phyloP scores from a whole-genome alignment of 1,140 invertebrate species.

The Dreissena rostriformis region DNA sequence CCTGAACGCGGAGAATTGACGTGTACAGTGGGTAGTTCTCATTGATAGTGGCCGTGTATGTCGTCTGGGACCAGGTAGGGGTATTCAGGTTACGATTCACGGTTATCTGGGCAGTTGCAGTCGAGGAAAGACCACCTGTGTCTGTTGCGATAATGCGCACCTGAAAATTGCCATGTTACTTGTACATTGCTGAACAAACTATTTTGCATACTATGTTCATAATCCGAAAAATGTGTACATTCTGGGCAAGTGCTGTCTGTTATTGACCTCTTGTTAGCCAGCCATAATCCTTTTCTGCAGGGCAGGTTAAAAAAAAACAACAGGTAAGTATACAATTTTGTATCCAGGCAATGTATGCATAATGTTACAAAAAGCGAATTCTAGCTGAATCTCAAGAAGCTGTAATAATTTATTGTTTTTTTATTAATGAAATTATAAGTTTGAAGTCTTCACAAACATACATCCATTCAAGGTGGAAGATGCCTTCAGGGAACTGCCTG shows the following conservation, averaged over 20 bases:
- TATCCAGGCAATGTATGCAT: no score
- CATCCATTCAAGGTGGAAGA: no score
- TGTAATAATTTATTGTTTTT: no score
- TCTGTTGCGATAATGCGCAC: conserved; percentile 68
- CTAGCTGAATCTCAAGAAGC: no score
- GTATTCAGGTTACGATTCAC: conserved; percentile 68
- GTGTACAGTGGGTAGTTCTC: conserved; percentile 61
- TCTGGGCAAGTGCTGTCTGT: background rate
- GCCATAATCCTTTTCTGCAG: no score
- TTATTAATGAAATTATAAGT: no score
- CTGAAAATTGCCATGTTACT: conserved; percentile 53
- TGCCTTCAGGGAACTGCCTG: no score
- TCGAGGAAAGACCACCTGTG: conserved; percentile 63
- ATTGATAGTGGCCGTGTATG: conserved; percentile 26
- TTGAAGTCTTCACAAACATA: no score
- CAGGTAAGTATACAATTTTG: no score
- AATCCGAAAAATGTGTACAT: background rate
- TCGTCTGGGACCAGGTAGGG: conserved; percentile 54
- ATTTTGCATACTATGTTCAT: background rate
- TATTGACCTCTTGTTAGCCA: no score
- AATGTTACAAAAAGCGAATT: no score
- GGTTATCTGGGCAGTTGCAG: conserved; percentile 61
- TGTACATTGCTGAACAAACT: background rate
- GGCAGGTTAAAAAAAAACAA: no score
- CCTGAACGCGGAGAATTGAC: conserved; percentile 45